A percentile compares a stretch with the other conserved stretches of the same genome.
Conservation (phyloP, 2,113 vertebrate species). For the Gasterosteus aculeatus region DNA sequence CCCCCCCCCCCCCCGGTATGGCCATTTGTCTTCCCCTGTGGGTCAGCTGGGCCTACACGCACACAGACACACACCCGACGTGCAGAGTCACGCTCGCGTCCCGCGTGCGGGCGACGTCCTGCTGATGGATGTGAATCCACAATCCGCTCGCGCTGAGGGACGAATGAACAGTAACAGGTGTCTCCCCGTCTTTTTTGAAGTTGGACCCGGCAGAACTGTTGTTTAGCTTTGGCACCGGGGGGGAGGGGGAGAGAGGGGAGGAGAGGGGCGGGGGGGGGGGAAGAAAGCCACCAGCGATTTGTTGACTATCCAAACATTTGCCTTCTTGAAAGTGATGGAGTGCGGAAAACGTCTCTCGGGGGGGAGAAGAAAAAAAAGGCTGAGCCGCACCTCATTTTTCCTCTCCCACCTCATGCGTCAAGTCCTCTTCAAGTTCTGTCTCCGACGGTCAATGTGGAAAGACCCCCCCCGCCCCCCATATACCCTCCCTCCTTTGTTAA, state of each 20-base stretch:
- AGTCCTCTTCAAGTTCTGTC: background rate
- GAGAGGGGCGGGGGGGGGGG: too few species aligned
- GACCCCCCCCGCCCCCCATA: background rate
- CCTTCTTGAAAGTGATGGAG: constrained; percentile 24
- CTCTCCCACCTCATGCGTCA: constrained; percentile 18
- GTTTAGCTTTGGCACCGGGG: constrained; percentile 24
- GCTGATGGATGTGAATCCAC: background rate
- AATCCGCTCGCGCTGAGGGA: background rate
- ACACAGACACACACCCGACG: constrained; percentile 13
- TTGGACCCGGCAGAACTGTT: constrained; percentile 26
- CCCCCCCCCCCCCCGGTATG: constrained; percentile 43
- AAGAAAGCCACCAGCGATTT: background rate
- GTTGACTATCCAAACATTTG: constrained; percentile 13
- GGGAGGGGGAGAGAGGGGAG: too few species aligned
- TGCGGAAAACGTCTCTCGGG: constrained; percentile 4
- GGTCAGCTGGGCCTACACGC: constrained; percentile 48
- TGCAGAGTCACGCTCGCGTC: constrained; percentile 7
- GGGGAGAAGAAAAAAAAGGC: background rate
- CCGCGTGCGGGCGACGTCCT: background rate
- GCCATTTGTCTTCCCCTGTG: constrained; percentile 76
- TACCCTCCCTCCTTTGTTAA: background rate
- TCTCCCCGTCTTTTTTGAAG: background rate
- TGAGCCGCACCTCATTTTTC: constrained; percentile 31
- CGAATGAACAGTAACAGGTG: background rate
- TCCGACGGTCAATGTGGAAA: constrained; percentile 3